Evolutionary conservation across 2,113 vertebrate species (phyloP).

Genomic region (Gorsachius goisagi): DNA sequence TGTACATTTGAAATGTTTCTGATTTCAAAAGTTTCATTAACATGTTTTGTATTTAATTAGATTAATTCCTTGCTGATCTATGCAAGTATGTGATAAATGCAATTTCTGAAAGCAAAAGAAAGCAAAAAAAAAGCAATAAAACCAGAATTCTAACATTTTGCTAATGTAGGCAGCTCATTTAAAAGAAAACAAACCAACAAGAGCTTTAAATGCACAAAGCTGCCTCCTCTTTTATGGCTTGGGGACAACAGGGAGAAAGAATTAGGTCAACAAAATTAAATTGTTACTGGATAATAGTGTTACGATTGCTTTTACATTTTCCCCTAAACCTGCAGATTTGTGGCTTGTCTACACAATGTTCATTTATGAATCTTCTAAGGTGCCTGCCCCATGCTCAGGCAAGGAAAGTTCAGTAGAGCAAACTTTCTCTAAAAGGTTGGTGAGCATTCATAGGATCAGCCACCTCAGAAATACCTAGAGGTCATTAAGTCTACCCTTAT

Average conservation of each 20-base stretch:
- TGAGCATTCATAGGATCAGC: neutral
- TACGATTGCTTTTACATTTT: neutral
- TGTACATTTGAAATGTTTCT: neutral
- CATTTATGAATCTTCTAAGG: neutral
- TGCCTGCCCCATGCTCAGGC: neutral
- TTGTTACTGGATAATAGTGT: neutral
- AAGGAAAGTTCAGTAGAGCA: neutral
- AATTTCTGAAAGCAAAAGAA: neutral
- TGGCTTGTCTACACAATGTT: neutral
- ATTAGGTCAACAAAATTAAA: neutral
- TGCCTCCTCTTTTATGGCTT: neutral
- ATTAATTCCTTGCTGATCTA: neutral
- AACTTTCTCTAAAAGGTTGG: neutral
- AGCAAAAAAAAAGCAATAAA: neutral
- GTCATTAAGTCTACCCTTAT: constrained; percentile 25
- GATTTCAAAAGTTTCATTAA: neutral
- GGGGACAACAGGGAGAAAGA: neutral
- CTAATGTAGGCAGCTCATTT: neutral
- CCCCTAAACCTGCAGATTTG: neutral
- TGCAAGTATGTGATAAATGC: neutral
- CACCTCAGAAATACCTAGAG: constrained; percentile 20
- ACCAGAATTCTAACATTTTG: neutral
- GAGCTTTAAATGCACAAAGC: neutral
- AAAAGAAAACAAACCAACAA: neutral
- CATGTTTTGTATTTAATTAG: neutral